Evolutionary conservation across 2,888 invertebrate genomes (phyloP), one percentile per base, ranked within the genome.

Genomic region (Melieria picta): DNA sequence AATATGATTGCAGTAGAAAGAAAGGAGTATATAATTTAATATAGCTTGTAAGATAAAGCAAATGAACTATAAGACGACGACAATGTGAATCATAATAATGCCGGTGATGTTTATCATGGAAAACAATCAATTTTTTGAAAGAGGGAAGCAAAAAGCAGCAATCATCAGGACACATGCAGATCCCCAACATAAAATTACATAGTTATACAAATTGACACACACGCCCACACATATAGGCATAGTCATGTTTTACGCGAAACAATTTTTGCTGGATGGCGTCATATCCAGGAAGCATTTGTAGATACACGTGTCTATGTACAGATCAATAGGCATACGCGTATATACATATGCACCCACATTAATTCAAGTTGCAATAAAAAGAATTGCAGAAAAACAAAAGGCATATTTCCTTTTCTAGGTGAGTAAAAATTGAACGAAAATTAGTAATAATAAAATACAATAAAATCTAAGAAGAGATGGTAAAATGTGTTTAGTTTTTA

Each of bases 51-150:
- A 56, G 63, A 7, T 16, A 64, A 69, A 45, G 57, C 47, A 58
- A 16, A 75, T 46, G 45, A 6, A 57, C 11, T 4, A 47, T 67
- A 58, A 48, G 73, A 62, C 52, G 69, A 65, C 42, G 71, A 67
- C n/a, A 66, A 67, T 65, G 57, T 71, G 74, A 71, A 66, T 75
- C 72, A 65, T 72, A 71, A 67, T 74, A 77, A 58, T 13, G 58
- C 5, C 30, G 6, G 52, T 30, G 30, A 30, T 30, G 30, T 30
- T 30, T 30, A 30, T 30, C 30, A 30, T 30, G 30, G 30, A 30
- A 30, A 30, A 30, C 30, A 30, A 30, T 30, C 30, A 52, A 52
- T 52, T n/a, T 52, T 5, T 7, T 11, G 13, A 13, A 9, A 52
- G 13, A 13, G 52, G 13, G 9, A 52, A 52, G 52, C 13, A 52